Conservation (phyloP, 2,888 invertebrate genomes). For the Norana najaformis region DNA sequence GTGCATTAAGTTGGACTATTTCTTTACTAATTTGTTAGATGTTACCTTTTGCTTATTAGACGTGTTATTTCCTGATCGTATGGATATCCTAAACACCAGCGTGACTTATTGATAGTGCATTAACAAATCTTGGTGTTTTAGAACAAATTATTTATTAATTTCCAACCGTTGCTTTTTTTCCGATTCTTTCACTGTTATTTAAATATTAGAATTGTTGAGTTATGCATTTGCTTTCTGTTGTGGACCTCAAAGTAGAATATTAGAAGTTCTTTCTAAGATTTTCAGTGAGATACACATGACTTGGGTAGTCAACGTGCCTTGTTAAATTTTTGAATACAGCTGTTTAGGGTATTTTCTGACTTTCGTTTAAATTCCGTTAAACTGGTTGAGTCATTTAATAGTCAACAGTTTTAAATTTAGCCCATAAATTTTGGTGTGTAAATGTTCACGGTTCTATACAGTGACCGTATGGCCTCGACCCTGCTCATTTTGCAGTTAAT, state of each 20-base stretch:
- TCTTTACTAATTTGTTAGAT: no score
- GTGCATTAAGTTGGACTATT: no score
- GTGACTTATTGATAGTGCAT: no score
- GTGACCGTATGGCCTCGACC: no score
- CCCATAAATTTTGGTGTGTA: no score
- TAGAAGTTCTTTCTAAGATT: not conserved
- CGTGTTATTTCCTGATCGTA: not conserved
- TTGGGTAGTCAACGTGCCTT: not conserved
- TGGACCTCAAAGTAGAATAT: not conserved
- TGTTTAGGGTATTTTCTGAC: not conserved
- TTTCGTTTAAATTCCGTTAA: not conserved
- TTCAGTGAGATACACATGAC: not conserved
- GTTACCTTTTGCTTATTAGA: not conserved
- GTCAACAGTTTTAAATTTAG: no score
- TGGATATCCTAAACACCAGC: no score
- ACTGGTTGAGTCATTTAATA: no score
- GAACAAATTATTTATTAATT: constrained; percentile 2
- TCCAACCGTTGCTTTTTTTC: not conserved
- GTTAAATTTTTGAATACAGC: not conserved
- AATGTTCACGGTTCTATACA: no score
- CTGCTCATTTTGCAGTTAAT: no score
- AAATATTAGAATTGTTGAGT: not conserved
- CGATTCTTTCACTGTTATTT: not conserved
- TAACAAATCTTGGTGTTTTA: not conserved
- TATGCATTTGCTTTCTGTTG: not conserved